These are phyloP conservation scores for Perizoma flavofasciatum DNA, from an alignment of 2,888 invertebrate species.

Conservation along the genomic window DNA sequence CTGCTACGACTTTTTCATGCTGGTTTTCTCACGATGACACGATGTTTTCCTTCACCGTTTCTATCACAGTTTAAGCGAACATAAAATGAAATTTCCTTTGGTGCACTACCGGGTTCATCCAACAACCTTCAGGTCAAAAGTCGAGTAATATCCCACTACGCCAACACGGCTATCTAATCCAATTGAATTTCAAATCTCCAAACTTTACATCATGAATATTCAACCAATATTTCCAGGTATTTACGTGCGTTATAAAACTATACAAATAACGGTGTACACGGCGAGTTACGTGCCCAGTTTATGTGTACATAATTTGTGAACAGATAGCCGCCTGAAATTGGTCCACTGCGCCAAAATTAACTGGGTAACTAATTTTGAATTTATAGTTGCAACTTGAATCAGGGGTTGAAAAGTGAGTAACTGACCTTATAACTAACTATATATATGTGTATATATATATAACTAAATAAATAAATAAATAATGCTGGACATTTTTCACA, in stretches of 20 bases:
- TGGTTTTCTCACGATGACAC: too few species aligned
- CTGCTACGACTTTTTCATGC: not conserved
- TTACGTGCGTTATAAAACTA: slow-evolving; percentile 8
- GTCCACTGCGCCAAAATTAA: slow-evolving; percentile 26
- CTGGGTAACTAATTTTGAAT: slow-evolving; percentile 28
- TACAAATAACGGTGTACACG: slow-evolving; percentile 3
- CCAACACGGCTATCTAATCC: not conserved
- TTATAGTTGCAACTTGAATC: slow-evolving; percentile 20
- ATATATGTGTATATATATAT: too few species aligned
- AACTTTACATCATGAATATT: slow-evolving; percentile 13
- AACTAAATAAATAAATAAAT: too few species aligned
- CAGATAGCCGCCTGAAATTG: slow-evolving; percentile 27
- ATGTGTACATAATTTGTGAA: slow-evolving; percentile 31
- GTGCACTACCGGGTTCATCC: too few species aligned
- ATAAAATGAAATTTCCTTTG: too few species aligned
- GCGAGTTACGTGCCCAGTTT: slow-evolving; percentile 11
- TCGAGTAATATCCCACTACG: too few species aligned
- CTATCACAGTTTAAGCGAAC: too few species aligned
- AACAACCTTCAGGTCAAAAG: too few species aligned
- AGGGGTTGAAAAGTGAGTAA: slow-evolving; percentile 12
- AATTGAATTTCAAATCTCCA: slow-evolving; percentile 8
- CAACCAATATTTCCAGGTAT: slow-evolving; percentile 4
- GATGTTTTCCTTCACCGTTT: too few species aligned
- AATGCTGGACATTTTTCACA: too few species aligned
- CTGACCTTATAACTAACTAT: too few species aligned